phyloP scores from a whole-genome alignment of 2,113 vertebrate genomes.

The Amblyornis subalaris region DNA sequence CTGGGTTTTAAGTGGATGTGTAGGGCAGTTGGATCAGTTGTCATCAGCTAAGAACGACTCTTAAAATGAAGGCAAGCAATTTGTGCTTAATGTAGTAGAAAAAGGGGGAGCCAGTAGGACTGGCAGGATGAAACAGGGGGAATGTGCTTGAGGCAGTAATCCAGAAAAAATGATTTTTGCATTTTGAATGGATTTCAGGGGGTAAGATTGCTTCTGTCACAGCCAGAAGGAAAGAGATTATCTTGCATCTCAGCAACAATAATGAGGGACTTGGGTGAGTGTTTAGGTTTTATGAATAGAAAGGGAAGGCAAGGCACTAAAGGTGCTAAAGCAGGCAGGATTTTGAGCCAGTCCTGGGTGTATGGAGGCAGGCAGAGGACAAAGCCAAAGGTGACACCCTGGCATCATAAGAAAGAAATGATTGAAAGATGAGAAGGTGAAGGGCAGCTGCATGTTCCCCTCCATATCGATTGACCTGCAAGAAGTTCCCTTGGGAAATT shows the following conservation, averaged over 20 bases:
- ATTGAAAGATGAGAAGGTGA: neutral
- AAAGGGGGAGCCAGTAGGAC: slow-evolving; percentile 1
- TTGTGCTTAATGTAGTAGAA: slow-evolving; percentile 51
- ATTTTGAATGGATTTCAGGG: slow-evolving; percentile 53
- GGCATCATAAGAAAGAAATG: neutral
- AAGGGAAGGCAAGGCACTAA: neutral
- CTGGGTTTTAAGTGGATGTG: slow-evolving; percentile 1
- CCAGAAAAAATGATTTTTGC: slow-evolving; percentile 42
- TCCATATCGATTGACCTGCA: neutral
- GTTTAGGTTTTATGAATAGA: neutral
- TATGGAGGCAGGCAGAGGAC: neutral
- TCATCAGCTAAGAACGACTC: neutral
- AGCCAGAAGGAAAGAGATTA: slow-evolving; percentile 20
- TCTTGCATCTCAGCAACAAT: neutral
- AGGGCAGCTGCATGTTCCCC: rapidly evolving
- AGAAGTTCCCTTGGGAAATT: neutral
- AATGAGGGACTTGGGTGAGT: neutral
- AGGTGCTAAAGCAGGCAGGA: neutral
- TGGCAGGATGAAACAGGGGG: slow-evolving; percentile 7
- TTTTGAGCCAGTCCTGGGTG: neutral
- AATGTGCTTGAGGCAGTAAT: slow-evolving; percentile 39
- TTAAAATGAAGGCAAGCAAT: slow-evolving; percentile 44
- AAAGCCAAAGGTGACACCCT: neutral
- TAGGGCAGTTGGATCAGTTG: slow-evolving; percentile 25
- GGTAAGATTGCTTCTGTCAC: neutral